Conservation (phyloP, 2,797 vertebrate genomes). For the Thalassophryne amazonica region DNA sequence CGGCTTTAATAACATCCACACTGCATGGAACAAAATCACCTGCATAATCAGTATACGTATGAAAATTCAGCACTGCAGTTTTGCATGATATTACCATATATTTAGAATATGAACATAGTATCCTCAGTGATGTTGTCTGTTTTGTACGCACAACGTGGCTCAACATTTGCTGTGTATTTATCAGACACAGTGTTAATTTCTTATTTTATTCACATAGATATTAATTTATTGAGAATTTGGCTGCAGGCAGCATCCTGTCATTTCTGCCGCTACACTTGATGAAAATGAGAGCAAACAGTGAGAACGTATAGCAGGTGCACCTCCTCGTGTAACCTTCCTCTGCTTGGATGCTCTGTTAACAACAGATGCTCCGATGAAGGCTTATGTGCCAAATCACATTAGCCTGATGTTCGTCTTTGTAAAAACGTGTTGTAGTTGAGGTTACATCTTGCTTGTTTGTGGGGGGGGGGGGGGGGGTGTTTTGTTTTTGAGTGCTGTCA, state of each 20-base stretch:
- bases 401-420: slow-evolving; percentile 48
- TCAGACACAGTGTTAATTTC: not conserved
- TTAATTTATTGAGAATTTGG: too few species aligned
- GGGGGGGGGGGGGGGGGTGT: too few species aligned
- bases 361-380: slow-evolving; percentile 57
- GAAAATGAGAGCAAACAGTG: slow-evolving; percentile 50
- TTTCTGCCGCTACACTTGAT: slow-evolving; percentile 39
- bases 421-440: slow-evolving; percentile 37
- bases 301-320: slow-evolving; percentile 59
- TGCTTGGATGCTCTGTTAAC: slow-evolving; percentile 52
- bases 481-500: slow-evolving; percentile 41
- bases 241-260: slow-evolving; percentile 49
- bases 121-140: too few species aligned
- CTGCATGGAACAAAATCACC: too few species aligned
- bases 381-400: slow-evolving; percentile 52
- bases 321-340: slow-evolving; percentile 48
- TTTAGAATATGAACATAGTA: too few species aligned
- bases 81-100: too few species aligned
- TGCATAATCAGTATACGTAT: too few species aligned
- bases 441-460: slow-evolving; percentile 37
- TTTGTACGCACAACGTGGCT: too few species aligned
- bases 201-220: too few species aligned
- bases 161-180: too few species aligned
- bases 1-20: too few species aligned
- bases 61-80: too few species aligned